Evolutionary conservation across 1,140 invertebrate species (phyloP).

Genomic region (Elymnias hypermnestra): DNA sequence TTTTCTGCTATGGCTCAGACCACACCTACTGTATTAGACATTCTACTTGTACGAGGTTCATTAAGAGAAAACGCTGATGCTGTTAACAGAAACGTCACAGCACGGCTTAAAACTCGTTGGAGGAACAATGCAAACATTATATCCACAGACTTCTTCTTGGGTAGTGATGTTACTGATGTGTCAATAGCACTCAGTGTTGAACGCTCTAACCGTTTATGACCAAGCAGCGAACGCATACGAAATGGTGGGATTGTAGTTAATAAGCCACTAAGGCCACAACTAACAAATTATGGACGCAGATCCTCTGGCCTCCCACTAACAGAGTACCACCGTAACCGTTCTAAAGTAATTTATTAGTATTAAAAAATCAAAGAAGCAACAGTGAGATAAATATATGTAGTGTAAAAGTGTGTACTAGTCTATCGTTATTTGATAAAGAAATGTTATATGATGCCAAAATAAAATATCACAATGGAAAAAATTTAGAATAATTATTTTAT

Average conservation of each 20-base stretch:
- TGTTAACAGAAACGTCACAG: slow-evolving; percentile 82
- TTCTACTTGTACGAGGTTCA: slow-evolving; percentile 80
- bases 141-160: slow-evolving; percentile 88
- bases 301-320: slow-evolving; percentile 46
- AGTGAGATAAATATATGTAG: slow-evolving; percentile 48
- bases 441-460: slow-evolving; percentile 10
- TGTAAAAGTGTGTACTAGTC: slow-evolving; percentile 51
- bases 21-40: slow-evolving; percentile 82
- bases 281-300: slow-evolving; percentile 22
- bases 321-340: slow-evolving; percentile 25
- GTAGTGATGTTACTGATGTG: slow-evolving; percentile 84
- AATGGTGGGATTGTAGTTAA: slow-evolving; percentile 43
- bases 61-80: slow-evolving; percentile 82
- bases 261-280: slow-evolving; percentile 14
- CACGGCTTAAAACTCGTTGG: slow-evolving; percentile 79
- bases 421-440: slow-evolving; percentile 16
- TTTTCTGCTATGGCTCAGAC: slow-evolving; percentile 90
- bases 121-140: slow-evolving; percentile 83
- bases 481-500: not conserved
- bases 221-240: slow-evolving; percentile 27
- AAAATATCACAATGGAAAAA: slow-evolving; percentile 1
- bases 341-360: slow-evolving; percentile 20
- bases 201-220: slow-evolving; percentile 57
- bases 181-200: slow-evolving; percentile 79
- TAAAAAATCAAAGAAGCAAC: no score